Evolutionary conservation across 2,888 invertebrate species (phyloP), one percentile per base, ranked within the genome.

Genomic region (Limnephilus marmoratus): DNA sequence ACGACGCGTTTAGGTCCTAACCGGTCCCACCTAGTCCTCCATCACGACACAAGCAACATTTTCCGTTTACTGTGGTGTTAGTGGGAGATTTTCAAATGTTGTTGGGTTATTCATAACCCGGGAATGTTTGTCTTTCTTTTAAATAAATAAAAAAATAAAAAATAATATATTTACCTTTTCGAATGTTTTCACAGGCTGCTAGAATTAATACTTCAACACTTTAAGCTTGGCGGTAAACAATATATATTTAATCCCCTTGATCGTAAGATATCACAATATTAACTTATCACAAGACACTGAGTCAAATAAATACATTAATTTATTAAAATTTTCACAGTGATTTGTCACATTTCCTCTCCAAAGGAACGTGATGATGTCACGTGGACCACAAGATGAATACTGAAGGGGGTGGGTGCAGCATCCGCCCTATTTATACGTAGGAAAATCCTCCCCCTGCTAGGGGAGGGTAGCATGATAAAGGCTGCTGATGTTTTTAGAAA

Each of bases 401-500:
- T 90, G 85, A 85, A 15, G n/a, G 85, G 34, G 85, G 85, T 80
- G 85, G 85, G n/a, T 15, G 24, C 90, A 90, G 90, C 90, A 90
- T 90, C 90, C 85, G 68, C 15, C 24, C n/a, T 90, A 90, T 90
- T 85, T 90, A 90, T 90, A 90, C 37, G 90, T 68, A 68, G 83
- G 85, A 68, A 90, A 83, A 85, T 90, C 85, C 85, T 90, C 90
- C 90, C 90, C 24, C 85, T 0, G 29, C 45, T 68, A 68, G 41
- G 85, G 90, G 90, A 53, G 90, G 29, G 53, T 53, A 68, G 4
- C 68, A 68, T 68, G 24, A 68, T 68, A 68, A 24, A 68, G 68
- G 68, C 68, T 24, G 68, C n/a, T 68, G 68, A 68, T 68, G n/a
- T 68, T 68, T 68, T 9, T 1, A 68, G 31, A 37, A 37, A 4